phyloP scores from a whole-genome alignment of 2,888 invertebrate species.

The Plutella xylostella region DNA sequence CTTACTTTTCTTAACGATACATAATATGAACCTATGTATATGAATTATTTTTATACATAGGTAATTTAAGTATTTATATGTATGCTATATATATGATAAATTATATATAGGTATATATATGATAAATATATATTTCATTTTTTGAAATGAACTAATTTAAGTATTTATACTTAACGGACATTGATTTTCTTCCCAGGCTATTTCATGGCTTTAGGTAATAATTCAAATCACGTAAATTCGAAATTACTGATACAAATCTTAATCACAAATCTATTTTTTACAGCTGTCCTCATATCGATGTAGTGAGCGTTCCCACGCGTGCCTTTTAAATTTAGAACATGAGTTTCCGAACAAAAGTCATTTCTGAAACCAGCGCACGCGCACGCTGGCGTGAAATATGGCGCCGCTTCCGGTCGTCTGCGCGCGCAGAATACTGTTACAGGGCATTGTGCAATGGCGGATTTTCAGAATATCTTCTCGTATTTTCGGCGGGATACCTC shows the following conservation, averaged over 20 bases:
- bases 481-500: not conserved
- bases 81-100: too few species aligned
- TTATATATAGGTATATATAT: too few species aligned
- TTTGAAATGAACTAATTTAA: too few species aligned
- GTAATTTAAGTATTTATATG: too few species aligned
- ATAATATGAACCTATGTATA: too few species aligned
- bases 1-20: too few species aligned
- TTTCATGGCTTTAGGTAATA: too few species aligned
- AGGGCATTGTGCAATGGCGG: constrained; percentile 13
- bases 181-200: too few species aligned
- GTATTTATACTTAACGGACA: too few species aligned
- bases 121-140: too few species aligned
- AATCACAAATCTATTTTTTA: not conserved
- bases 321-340: constrained; percentile 9
- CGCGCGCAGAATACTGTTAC: constrained; percentile 6
- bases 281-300: not conserved
- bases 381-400: constrained; percentile 20
- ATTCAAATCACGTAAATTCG: too few species aligned
- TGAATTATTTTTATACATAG: too few species aligned
- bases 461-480: constrained; percentile 3
- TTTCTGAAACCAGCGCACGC: constrained; percentile 24
- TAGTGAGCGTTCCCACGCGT: constrained; percentile 12
- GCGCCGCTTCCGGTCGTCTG: constrained; percentile 5
- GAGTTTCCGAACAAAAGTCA: not conserved
- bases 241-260: not conserved